These are phyloP conservation scores for Dasypolia templi DNA, from an alignment of 2,888 invertebrate species.

Conservation along the genomic window DNA sequence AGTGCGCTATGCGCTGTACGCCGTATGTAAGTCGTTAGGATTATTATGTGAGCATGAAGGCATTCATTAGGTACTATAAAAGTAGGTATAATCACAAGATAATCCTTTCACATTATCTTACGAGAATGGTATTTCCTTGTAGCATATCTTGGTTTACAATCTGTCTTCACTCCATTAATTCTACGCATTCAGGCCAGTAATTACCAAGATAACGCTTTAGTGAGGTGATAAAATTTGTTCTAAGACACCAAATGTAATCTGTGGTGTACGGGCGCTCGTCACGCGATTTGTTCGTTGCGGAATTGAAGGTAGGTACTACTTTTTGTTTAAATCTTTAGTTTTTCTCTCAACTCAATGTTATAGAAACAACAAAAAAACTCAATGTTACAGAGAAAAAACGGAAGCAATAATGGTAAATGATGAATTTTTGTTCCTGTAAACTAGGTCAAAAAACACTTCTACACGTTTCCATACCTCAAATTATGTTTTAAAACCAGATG, in stretches of 20 bases:
- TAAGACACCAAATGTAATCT: conserved; percentile 34
- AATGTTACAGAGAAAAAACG: background rate
- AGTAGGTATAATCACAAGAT: background rate
- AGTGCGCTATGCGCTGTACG: too few relatives aligned
- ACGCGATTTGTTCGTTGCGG: conserved; percentile 24
- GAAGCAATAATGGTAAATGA: background rate
- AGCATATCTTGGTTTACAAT: conserved; percentile 54
- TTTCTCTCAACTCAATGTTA: too few relatives aligned
- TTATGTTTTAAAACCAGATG: background rate
- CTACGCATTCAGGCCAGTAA: conserved; percentile 58
- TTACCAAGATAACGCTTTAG: conserved; percentile 55
- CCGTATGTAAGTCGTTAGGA: background rate
- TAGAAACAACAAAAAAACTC: too few relatives aligned
- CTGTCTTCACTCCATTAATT: conserved; percentile 62
- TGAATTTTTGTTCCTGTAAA: background rate
- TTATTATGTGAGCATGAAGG: background rate
- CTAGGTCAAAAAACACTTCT: background rate
- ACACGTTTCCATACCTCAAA: too few relatives aligned
- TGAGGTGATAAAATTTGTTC: conserved; percentile 52
- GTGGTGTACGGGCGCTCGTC: conserved; percentile 21
- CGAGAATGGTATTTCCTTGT: conserved; percentile 21
- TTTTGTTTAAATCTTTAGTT: background rate
- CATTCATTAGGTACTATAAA: background rate
- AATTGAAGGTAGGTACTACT: background rate
- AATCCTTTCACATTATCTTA: conserved; percentile 21